Conservation (phyloP, 53 echinoderm and acorn worm genomes). For the Pentamera pediparva region DNA sequence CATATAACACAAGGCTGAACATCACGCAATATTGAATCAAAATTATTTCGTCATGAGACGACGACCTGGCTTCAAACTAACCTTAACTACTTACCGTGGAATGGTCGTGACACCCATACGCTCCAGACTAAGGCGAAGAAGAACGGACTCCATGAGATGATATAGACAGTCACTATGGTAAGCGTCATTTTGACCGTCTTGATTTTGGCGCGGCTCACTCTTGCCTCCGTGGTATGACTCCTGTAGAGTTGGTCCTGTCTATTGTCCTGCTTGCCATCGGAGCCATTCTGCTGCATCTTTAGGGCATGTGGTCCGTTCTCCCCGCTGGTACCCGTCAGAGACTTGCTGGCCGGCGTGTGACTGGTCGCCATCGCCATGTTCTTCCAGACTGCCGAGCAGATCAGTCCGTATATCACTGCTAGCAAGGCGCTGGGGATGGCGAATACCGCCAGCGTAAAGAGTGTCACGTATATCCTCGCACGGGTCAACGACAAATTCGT, state of each 20-base stretch:
- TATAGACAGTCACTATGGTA: conserved; percentile 79
- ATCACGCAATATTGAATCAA: too few relatives aligned
- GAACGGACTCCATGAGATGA: conserved; percentile 83
- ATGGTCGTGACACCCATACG: conserved; percentile 35
- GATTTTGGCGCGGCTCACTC: conserved; percentile 84
- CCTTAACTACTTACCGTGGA: conserved; percentile 59
- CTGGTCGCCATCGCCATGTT: conserved; percentile 78
- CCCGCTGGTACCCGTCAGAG: background rate
- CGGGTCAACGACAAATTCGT: background rate
- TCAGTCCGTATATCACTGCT: conserved; percentile 65
- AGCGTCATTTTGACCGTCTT: conserved; percentile 97
- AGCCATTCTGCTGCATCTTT: conserved; percentile 31
- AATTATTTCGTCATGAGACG: too few relatives aligned
- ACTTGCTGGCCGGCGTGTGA: conserved; percentile 26
- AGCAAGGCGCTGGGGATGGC: conserved; percentile 70
- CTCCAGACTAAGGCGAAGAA: too few relatives aligned
- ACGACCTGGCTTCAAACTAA: too few relatives aligned
- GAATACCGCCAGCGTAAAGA: conserved; percentile 59
- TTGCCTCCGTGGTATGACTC: conserved; percentile 74
- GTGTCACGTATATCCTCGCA: background rate
- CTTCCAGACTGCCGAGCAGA: conserved; percentile 77
- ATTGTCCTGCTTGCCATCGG: conserved; percentile 27
- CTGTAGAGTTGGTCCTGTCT: conserved; percentile 53
- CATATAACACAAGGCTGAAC: too few relatives aligned
- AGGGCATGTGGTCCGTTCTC: conserved; percentile 5